Conservation (phyloP, 2,888 invertebrate species). For the Argynnis bischoffii region DNA sequence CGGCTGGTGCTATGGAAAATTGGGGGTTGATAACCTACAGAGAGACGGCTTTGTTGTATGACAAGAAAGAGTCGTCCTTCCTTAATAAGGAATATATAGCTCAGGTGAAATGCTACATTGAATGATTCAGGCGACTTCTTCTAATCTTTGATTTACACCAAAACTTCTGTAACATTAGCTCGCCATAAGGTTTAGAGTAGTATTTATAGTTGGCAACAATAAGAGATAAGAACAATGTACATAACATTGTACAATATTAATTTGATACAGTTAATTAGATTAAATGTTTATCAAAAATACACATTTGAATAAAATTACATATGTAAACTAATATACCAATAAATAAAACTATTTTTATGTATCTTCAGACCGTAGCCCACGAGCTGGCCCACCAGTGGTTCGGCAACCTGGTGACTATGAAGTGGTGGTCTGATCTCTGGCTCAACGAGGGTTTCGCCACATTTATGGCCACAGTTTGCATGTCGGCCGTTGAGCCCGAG, state of each 20-base stretch:
- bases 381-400: conserved; percentile 91
- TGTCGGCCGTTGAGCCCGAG: conserved; percentile 83
- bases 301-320: no score
- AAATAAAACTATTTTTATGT: no score
- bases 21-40: conserved; percentile 92
- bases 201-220: no score
- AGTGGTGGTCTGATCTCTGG: conserved; percentile 92
- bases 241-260: no score
- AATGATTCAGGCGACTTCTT: no score
- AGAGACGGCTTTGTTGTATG: conserved; percentile 87
- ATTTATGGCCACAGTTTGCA: conserved; percentile 84
- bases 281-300: no score
- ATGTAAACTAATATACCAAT: no score
- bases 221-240: no score
- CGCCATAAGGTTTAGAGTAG: no score
- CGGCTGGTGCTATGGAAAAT: conserved; percentile 88
- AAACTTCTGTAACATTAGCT: no score
- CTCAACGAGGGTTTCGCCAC: conserved; percentile 90
- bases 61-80: conserved; percentile 83
- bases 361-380: conserved; percentile 83
- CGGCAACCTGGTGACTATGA: conserved; percentile 91
- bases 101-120: conserved; percentile 58
- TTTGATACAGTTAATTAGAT: no score
- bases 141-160: no score
- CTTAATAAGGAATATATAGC: conserved; percentile 85